phyloP scores from a whole-genome alignment of 1,140 invertebrate species.

The Oscheius sp. region DNA sequence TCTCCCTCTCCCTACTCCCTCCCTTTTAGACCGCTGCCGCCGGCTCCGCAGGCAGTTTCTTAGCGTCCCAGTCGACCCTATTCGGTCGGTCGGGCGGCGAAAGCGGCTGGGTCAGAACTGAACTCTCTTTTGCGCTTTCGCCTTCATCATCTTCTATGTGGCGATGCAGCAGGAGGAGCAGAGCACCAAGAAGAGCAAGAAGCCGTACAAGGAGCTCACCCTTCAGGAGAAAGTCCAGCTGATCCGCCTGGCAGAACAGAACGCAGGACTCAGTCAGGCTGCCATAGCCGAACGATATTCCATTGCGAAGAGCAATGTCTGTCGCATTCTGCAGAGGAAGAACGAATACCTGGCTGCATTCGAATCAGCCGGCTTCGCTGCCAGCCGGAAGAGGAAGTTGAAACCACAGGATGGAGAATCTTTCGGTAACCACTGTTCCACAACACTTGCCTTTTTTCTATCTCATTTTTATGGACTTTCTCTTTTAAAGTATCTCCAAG shows the following conservation, averaged over 20 bases:
- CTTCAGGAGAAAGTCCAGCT: conserved; percentile 55
- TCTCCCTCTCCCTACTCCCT: neutral
- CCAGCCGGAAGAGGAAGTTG: conserved; percentile 50
- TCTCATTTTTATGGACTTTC: neutral
- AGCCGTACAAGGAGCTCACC: conserved; percentile 58
- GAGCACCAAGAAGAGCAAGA: conserved; percentile 50
- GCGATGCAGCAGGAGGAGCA: conserved; percentile 6
- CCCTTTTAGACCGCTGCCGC: conserved; percentile 5
- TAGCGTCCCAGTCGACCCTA: conserved; percentile 14
- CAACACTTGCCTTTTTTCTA: neutral
- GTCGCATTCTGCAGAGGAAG: conserved; percentile 55
- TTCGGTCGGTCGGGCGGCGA: neutral
- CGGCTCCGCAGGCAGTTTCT: conserved; percentile 12
- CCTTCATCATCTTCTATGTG: conserved; percentile 7
- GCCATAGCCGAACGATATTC: conserved; percentile 53
- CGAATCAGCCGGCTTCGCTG: conserved; percentile 52
- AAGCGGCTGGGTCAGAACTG: conserved; percentile 7
- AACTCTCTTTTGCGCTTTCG: conserved; percentile 7
- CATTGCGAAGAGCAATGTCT: conserved; percentile 58
- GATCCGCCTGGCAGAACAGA: conserved; percentile 52
- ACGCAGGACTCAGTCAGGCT: conserved; percentile 52
- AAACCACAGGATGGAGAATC: conserved; percentile 16
- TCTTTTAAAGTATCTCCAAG: neutral
- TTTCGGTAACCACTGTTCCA: neutral
- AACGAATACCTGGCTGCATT: conserved; percentile 50